Evolutionary conservation across 2,888 invertebrate species (phyloP).

Genomic region (Volucella zonaria): DNA sequence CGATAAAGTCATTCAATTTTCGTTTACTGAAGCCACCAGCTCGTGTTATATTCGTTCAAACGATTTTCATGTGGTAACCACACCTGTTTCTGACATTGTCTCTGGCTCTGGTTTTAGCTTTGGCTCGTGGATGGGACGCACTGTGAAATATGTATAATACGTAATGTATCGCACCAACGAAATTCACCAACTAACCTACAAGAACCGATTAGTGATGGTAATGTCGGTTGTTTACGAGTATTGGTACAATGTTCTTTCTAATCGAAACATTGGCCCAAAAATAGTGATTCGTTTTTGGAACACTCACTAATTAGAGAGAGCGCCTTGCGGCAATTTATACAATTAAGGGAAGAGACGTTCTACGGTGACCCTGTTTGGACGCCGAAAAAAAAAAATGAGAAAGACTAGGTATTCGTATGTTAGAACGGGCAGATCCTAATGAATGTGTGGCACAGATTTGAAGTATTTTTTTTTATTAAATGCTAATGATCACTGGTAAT

Average conservation of each 20-base stretch:
- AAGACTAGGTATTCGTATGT: not conserved
- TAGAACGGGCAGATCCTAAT: conserved; percentile 27
- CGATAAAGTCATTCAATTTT: conserved; percentile 36
- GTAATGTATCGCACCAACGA: not conserved
- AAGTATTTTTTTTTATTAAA: not conserved
- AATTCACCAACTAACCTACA: not conserved
- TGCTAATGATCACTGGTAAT: conserved; percentile 40
- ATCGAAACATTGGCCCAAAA: conserved; percentile 43
- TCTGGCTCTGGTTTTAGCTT: not conserved
- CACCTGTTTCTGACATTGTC: not conserved
- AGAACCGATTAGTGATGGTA: not conserved
- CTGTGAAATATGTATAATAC: conserved; percentile 17
- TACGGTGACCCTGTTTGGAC: conserved; percentile 11
- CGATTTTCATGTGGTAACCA: conserved; percentile 1
- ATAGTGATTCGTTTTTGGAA: conserved; percentile 14
- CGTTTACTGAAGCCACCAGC: conserved; percentile 14
- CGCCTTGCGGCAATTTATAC: conserved; percentile 34
- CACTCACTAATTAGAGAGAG: conserved; percentile 34
- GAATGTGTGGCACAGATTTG: conserved; percentile 37
- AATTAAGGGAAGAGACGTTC: conserved; percentile 19
- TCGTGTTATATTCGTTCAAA: conserved; percentile 10
- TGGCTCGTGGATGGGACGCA: not conserved
- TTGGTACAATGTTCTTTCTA: not conserved
- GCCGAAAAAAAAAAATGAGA: too few species aligned
- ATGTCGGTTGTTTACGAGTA: conserved; percentile 2